A percentile compares a stretch with the other conserved stretches of the same genome.
phyloP scores from a whole-genome alignment of 53 echinoderm and acorn worm species.

The Henricia sp. region DNA sequence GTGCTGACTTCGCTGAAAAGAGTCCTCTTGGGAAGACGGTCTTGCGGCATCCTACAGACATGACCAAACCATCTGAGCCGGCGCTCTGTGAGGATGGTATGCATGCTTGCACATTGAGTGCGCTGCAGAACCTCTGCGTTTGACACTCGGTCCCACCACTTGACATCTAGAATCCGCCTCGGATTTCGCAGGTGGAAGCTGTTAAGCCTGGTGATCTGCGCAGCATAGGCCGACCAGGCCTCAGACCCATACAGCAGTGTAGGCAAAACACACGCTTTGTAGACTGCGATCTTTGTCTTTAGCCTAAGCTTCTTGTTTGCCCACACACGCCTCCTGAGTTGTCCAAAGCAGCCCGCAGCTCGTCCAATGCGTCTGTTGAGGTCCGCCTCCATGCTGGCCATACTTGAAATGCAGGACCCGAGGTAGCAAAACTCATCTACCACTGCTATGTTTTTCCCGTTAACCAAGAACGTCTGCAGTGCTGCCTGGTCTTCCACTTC shows the following conservation, averaged over 20 bases:
- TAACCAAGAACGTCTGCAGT: background rate
- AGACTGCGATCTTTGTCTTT: conserved; percentile 39
- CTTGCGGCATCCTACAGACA: conserved; percentile 14
- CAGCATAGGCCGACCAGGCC: conserved; percentile 22
- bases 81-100: conserved; percentile 16
- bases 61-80: conserved; percentile 33
- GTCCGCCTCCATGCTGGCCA: background rate
- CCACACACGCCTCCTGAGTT: conserved; percentile 28
- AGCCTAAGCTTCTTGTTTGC: conserved; percentile 12
- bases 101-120: background rate
- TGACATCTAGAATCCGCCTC: conserved; percentile 37
- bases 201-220: conserved; percentile 13
- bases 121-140: conserved; percentile 25
- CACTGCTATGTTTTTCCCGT: background rate
- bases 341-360: conserved; percentile 17
- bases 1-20: background rate
- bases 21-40: background rate
- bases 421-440: conserved; percentile 50
- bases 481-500: conserved; percentile 1
- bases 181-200: conserved; percentile 28
- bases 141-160: conserved; percentile 21
- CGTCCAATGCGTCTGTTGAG: conserved; percentile 23
- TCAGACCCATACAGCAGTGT: conserved; percentile 31
- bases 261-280: conserved; percentile 12
- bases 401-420: conserved; percentile 35